Conservation (phyloP, 2,888 invertebrate species). For the Parapristionchus giblindavisi region DNA sequence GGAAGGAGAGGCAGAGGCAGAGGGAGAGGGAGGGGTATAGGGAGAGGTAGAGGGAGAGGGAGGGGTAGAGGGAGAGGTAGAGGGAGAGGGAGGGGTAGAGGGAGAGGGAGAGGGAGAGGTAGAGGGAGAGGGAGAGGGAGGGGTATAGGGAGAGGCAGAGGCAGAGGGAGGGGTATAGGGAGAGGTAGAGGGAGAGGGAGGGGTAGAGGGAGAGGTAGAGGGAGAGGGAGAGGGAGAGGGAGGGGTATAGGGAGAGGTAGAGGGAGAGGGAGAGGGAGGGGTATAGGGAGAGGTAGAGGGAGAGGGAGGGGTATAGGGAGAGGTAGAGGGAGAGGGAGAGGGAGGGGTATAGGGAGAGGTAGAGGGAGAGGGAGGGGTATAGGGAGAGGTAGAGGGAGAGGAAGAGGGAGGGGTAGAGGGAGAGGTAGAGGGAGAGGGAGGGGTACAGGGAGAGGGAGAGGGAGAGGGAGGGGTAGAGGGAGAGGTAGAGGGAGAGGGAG, state of each 20-base stretch:
- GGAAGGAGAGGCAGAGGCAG: slow-evolving; percentile 9
- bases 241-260: neutral
- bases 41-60: neutral
- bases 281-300: neutral
- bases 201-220: neutral
- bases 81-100: neutral
- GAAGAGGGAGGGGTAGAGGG: neutral
- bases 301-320: too few species aligned
- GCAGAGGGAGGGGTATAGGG: slow-evolving; percentile 9
- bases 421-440: slow-evolving; percentile 6
- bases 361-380: slow-evolving; percentile 2
- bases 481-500: slow-evolving; percentile 18
- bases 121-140: neutral
- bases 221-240: neutral
- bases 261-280: neutral
- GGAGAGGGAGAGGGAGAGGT: neutral
- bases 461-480: neutral
- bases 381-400: neutral
- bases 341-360: neutral
- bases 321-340: slow-evolving; percentile 16
- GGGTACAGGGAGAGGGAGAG: neutral
- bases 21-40: neutral
- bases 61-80: neutral
- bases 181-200: neutral
- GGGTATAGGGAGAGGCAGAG: neutral